Percentiles rank a stretch among this genome's conserved stretches.
These are phyloP conservation scores for Carcharodon carcharias DNA, from an alignment of 2,797 vertebrate genomes.

Conservation along the genomic window DNA sequence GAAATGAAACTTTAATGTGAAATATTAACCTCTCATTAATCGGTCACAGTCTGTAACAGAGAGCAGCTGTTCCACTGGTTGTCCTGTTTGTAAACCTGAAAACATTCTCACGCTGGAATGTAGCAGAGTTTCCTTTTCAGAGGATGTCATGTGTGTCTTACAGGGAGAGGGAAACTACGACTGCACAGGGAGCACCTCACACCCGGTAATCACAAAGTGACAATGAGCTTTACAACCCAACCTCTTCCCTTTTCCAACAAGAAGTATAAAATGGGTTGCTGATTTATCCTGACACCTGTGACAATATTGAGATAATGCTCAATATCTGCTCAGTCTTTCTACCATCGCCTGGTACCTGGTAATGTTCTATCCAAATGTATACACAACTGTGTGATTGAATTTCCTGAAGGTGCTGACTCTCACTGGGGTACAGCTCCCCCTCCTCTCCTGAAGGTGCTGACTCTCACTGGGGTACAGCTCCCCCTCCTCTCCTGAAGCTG, in stretches of 20 bases:
- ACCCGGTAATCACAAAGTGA: too few relatives aligned
- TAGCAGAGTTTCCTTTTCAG: background rate
- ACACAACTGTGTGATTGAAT: background rate
- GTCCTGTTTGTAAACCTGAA: conserved; percentile 17
- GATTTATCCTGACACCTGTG: background rate
- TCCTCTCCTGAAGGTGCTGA: background rate
- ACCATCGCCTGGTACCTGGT: background rate
- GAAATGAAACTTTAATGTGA: conserved; percentile 24
- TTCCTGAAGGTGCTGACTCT: background rate
- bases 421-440: background rate
- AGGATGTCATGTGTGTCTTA: background rate
- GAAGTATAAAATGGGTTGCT: background rate
- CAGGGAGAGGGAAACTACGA: background rate
- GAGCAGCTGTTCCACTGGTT: conserved; percentile 21
- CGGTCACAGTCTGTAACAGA: conserved; percentile 23
- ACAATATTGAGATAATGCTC: too few relatives aligned
- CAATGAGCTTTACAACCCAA: background rate
- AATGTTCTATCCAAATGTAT: background rate
- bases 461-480: background rate
- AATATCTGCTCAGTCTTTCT: background rate
- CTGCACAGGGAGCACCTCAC: background rate
- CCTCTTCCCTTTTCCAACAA: background rate
- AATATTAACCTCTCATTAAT: conserved; percentile 36
- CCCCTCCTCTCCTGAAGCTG: background rate
- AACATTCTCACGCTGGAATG: background rate